Conservation (phyloP, 2,113 vertebrate species). For the Clarias magur region DNA sequence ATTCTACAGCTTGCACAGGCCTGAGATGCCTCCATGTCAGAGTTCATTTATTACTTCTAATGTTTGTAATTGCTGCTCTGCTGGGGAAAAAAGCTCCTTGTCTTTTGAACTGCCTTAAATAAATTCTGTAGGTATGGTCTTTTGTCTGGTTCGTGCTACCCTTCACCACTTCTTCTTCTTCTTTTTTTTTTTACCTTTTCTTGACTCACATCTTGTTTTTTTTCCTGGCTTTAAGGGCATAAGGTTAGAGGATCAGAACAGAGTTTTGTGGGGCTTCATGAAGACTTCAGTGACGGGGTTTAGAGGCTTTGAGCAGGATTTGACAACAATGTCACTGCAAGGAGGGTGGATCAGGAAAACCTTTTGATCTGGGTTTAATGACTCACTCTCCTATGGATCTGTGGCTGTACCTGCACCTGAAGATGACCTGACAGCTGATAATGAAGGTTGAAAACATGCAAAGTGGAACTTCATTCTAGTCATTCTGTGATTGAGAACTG, state of each 20-base stretch:
- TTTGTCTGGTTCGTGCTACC: conserved; percentile 18
- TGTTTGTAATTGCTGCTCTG: conserved; percentile 56
- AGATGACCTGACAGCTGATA: conserved; percentile 28
- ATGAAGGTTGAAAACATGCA: neutral
- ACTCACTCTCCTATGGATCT: conserved; percentile 63
- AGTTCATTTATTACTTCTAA: conserved; percentile 68
- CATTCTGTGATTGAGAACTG: neutral
- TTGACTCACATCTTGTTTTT: conserved; percentile 54
- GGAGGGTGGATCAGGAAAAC: conserved; percentile 57
- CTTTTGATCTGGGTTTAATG: conserved; percentile 72
- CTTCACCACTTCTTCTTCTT: neutral
- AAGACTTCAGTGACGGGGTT: neutral
- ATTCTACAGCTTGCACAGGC: conserved; percentile 54
- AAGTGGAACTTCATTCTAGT: neutral
- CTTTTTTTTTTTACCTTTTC: neutral
- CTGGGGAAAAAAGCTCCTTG: conserved; percentile 56
- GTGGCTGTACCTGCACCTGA: conserved; percentile 60
- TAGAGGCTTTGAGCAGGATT: conserved; percentile 28
- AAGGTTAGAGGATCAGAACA: neutral
- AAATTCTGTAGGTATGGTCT: conserved; percentile 59
- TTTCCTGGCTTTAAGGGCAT: conserved; percentile 69
- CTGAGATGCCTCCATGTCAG: conserved; percentile 58
- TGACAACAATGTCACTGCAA: conserved; percentile 55
- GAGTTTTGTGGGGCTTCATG: conserved; percentile 20
- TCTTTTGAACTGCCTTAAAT: conserved; percentile 66